Evolutionary conservation across 1,140 invertebrate species (phyloP).

Genomic region (Aphaenogaster floridana): DNA sequence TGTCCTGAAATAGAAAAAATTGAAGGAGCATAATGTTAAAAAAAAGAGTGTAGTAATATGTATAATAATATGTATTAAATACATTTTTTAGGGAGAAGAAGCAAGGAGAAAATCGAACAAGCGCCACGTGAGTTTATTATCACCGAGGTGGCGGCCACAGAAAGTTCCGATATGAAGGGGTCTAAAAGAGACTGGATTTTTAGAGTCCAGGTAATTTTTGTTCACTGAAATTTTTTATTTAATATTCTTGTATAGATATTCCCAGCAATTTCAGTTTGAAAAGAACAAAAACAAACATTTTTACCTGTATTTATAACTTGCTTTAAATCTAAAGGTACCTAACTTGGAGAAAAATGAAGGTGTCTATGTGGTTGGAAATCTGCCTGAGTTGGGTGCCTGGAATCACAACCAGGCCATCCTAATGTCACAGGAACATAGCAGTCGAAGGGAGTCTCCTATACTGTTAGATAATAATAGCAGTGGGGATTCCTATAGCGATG

Average conservation of each 20-base stretch:
- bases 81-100: conserved; percentile 78
- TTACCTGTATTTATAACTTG: conserved; percentile 10
- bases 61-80: conserved; percentile 78
- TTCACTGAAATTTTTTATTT: conserved; percentile 1
- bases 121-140: conserved; percentile 55
- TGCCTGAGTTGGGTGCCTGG: conserved; percentile 85
- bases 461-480: conserved; percentile 80
- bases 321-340: conserved; percentile 77
- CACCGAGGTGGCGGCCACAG: conserved; percentile 63
- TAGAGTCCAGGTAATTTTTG: conserved; percentile 82
- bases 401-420: conserved; percentile 85
- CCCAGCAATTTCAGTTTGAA: background rate
- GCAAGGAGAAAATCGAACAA: conserved; percentile 60
- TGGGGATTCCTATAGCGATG: conserved; percentile 75
- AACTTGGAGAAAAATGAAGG: conserved; percentile 84
- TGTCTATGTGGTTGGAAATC: conserved; percentile 85
- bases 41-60: conserved; percentile 76
- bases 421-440: conserved; percentile 80
- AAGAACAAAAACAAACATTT: conserved; percentile 5
- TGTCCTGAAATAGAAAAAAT: conserved; percentile 68
- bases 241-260: conserved; percentile 15
- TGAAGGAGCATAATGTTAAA: conserved; percentile 64
- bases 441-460: conserved; percentile 75
- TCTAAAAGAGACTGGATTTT: conserved; percentile 85
- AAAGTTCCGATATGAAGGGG: conserved; percentile 80